Conservation (phyloP, 2,113 vertebrate genomes). For the Psilopsiagon aymara region DNA sequence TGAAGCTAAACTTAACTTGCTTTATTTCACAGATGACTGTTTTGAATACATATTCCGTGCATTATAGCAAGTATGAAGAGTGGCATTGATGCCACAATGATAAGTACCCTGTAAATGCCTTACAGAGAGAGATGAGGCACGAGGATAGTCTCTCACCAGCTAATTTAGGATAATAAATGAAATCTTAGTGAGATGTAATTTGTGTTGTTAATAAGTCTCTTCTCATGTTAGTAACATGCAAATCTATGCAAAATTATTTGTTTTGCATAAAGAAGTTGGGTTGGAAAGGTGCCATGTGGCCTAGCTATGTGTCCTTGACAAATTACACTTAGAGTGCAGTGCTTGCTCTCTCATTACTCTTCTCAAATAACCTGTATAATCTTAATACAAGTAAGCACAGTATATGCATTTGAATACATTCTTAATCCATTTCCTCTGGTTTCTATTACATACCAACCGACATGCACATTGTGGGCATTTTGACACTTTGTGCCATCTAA, state of each 20-base stretch:
- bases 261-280: not conserved
- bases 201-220: not conserved
- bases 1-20: not conserved
- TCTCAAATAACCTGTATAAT: not conserved
- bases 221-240: not conserved
- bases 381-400: not conserved
- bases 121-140: not conserved
- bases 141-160: not conserved
- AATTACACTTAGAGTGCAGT: not conserved
- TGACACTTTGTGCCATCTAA: not conserved
- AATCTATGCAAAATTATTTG: slow-evolving; percentile 9
- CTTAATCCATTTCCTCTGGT: not conserved
- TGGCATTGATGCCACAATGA: not conserved
- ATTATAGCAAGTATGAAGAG: not conserved
- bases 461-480: not conserved
- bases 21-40: not conserved
- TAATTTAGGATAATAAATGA: slow-evolving; percentile 3
- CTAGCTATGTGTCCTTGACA: not conserved
- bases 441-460: not conserved
- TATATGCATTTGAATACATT: not conserved
- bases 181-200: not conserved
- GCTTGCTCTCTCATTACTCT: not conserved
- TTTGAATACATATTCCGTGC: not conserved
- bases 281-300: not conserved
- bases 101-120: not conserved